These are phyloP conservation scores for Fopius arisanus DNA, from an alignment of 1,140 invertebrate genomes.

Conservation along the genomic window DNA sequence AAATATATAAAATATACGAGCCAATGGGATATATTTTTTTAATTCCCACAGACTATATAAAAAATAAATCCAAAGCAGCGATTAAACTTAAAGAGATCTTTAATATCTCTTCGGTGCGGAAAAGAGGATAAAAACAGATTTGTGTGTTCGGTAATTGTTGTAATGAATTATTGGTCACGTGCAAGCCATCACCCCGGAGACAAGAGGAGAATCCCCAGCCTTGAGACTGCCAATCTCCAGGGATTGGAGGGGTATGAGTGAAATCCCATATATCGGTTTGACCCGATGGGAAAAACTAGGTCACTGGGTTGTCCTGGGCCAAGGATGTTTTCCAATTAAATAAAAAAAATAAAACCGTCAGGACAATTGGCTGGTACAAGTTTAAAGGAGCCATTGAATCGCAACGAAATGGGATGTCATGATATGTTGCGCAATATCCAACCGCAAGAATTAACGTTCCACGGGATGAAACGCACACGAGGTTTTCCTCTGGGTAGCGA, in stretches of 20 bases:
- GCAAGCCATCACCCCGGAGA: neutral
- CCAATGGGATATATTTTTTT: too few species aligned
- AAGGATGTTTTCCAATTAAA: slow-evolving; percentile 3
- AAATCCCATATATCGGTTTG: slow-evolving; percentile 30
- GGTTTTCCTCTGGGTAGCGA: slow-evolving; percentile 11
- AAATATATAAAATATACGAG: too few species aligned
- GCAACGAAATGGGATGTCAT: slow-evolving; percentile 15
- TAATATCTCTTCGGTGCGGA: too few species aligned
- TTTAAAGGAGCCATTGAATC: neutral
- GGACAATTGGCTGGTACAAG: neutral
- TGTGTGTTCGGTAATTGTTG: neutral
- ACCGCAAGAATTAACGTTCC: slow-evolving; percentile 17
- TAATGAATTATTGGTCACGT: neutral
- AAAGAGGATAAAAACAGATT: too few species aligned
- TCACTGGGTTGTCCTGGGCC: slow-evolving; percentile 29
- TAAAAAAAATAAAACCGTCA: neutral
- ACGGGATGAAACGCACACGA: slow-evolving; percentile 1
- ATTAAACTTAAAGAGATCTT: too few species aligned
- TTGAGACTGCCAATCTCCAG: slow-evolving; percentile 15
- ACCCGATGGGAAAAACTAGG: slow-evolving; percentile 42
- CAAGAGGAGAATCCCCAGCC: too few species aligned
- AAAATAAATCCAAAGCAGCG: too few species aligned
- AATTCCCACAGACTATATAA: too few species aligned
- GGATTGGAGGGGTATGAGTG: neutral
- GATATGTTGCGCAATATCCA: slow-evolving; percentile 17